A percentile compares a stretch with the other conserved stretches of the same genome.
phyloP scores from a whole-genome alignment of 2,797 vertebrate genomes.

The Scleropages formosus region DNA sequence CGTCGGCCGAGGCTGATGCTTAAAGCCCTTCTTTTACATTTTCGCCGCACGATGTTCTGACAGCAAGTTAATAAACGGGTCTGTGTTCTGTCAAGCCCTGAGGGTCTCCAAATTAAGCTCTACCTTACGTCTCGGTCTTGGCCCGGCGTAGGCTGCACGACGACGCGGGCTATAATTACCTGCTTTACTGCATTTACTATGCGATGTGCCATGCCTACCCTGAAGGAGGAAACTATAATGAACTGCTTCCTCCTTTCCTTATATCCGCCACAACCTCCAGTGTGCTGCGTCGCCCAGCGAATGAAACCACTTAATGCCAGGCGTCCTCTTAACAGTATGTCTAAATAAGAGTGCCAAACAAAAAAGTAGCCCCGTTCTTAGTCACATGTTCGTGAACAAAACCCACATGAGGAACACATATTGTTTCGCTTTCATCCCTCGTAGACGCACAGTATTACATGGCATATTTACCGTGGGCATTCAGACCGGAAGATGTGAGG shows the following conservation, averaged over 20 bases:
- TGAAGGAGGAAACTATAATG: conserved; percentile 72
- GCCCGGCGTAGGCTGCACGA: conserved; percentile 69
- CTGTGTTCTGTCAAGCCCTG: conserved; percentile 51
- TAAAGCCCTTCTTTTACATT: too few species aligned
- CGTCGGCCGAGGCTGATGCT: too few species aligned
- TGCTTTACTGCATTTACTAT: conserved; percentile 73
- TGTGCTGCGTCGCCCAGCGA: conserved; percentile 36
- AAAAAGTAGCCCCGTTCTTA: neutral
- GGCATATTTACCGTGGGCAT: neutral
- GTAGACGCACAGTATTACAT: neutral
- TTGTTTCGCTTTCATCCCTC: neutral
- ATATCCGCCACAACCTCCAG: conserved; percentile 44
- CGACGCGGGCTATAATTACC: conserved; percentile 81
- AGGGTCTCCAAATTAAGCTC: conserved; percentile 51
- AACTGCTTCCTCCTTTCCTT: conserved; percentile 63
- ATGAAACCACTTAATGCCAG: conserved; percentile 27
- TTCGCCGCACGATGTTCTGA: neutral
- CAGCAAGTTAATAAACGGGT: conserved; percentile 38
- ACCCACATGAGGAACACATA: neutral
- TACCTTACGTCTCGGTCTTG: conserved; percentile 67
- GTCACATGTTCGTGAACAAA: neutral
- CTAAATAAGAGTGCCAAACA: conserved; percentile 1
- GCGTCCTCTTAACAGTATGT: conserved; percentile 25
- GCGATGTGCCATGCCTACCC: conserved; percentile 74
- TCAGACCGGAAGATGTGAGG: neutral